A percentile compares a stretch with the other conserved stretches of the same genome.
phyloP scores from a whole-genome alignment of 2,113 vertebrate genomes.

The Saguinus imperator region DNA sequence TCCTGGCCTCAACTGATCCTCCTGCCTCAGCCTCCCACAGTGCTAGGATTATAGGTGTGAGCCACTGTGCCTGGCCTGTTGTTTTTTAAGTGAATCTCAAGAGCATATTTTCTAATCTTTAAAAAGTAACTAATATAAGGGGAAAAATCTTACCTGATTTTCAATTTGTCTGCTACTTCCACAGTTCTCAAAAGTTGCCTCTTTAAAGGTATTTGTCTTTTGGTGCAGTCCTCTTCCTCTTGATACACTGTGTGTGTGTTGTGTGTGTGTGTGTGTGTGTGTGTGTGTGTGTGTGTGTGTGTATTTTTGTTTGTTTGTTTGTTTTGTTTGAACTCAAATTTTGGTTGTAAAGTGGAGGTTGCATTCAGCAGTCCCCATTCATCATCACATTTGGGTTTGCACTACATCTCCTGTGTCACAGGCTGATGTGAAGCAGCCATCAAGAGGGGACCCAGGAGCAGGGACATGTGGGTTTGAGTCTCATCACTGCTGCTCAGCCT shows the following conservation, averaged over 20 bases:
- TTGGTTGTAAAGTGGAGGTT: not conserved
- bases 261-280: too few species aligned
- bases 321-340: not conserved
- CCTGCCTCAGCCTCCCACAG: not conserved
- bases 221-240: not conserved
- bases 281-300: too few species aligned
- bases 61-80: not conserved
- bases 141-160: slow-evolving; percentile 51
- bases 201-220: not conserved
- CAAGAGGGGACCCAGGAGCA: not conserved
- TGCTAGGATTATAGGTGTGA: not conserved
- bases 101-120: slow-evolving; percentile 64
- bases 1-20: not conserved
- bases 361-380: not conserved
- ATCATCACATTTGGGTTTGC: not conserved
- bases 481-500: too few species aligned
- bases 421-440: not conserved
- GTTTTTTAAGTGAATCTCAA: too few species aligned
- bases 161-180: slow-evolving; percentile 58
- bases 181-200: slow-evolving; percentile 69
- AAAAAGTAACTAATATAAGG: slow-evolving; percentile 64
- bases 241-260: not conserved
- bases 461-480: too few species aligned
- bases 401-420: fast-evolving
- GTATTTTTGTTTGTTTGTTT: not conserved